Base-by-base conservation (phyloP, 2,888 invertebrate genomes). In the Meghimatium bilineatum region DNA sequence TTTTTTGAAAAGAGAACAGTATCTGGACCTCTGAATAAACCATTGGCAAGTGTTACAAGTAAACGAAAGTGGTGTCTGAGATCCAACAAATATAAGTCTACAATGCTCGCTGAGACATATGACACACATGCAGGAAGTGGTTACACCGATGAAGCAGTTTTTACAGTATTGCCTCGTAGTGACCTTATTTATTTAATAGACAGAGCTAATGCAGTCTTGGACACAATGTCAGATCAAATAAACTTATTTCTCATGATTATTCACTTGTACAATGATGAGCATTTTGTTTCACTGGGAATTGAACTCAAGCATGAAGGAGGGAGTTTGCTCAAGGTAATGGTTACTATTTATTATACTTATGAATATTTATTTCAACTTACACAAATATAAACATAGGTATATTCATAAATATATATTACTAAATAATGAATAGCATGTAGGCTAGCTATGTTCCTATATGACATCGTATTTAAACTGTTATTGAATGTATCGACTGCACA, bases 31-130 rank as follows among this genome's bases (percentile, higher is more conserved):
- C 49, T 1, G 3, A 49, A 74, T 10, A 74, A 71, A 8, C 12
- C 17, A 74, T 29, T 20, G 36, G 29, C 44, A 49, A 74, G 14
- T 29, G 60, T 80, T 1, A 71, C n/a, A 17, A 85, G 83, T 71
- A 85, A 80, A 26, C 79, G 86, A 14, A 80, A 72, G 44, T 86
- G 84, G 84, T 76, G 80, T 34, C 71, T 86, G 56, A n/a, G 80
- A 23, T 81, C 82, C 60, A 85, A 79, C 67, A 49, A 32, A 14
- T 66, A 26, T 49, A 49, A 34, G 20, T 23, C 76, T 69, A 69
- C 76, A 23, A 60, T 84, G 67, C 26, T 76, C n/a, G 36, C 52
- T 75, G 80, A 71, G 8, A 52, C 71, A 34, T 72, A 60, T 69
- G 60, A 36, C 17, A 36, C 34, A 17, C 14, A 34, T 0, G 52